Percentiles rank a stretch among this genome's conserved stretches.
These are phyloP conservation scores for Macrophya annulata DNA, from an alignment of 2,888 invertebrate species.

Conservation along the genomic window DNA sequence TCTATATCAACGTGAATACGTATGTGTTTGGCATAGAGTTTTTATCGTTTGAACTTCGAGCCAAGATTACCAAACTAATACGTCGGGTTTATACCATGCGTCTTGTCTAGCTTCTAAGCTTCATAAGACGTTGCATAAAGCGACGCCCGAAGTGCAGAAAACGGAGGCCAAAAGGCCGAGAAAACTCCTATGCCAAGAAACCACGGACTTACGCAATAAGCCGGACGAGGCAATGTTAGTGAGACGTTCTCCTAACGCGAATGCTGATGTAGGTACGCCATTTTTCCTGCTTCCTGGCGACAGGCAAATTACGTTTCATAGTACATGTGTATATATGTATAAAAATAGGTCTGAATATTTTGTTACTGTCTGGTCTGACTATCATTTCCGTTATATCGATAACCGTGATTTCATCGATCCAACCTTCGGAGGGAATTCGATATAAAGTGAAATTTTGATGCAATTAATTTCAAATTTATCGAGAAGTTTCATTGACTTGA, in stretches of 20 bases:
- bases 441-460: not conserved
- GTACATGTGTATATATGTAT: not conserved
- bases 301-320: conserved; percentile 36
- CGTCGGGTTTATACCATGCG: conserved; percentile 17
- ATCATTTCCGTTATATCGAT: not conserved
- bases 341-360: not conserved
- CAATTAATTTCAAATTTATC: not conserved
- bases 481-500: not conserved
- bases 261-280: conserved; percentile 38
- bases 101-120: conserved; percentile 31
- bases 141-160: not conserved
- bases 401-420: not conserved
- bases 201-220: conserved; percentile 20
- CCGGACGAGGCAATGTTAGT: conserved; percentile 27
- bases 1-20: not conserved
- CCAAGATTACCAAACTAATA: conserved; percentile 42
- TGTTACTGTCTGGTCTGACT: not conserved
- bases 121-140: not conserved
- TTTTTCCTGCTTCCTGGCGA: conserved; percentile 40
- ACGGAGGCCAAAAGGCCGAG: conserved; percentile 15
- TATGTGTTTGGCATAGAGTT: conserved; percentile 29
- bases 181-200: conserved; percentile 44
- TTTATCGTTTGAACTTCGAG: conserved; percentile 26
- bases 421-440: not conserved
- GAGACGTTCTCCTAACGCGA: conserved; percentile 10